A percentile compares a stretch with the other conserved stretches of the same genome.
phyloP scores from a whole-genome alignment of 2,113 vertebrate species.

The Gambusia holbrooki region DNA sequence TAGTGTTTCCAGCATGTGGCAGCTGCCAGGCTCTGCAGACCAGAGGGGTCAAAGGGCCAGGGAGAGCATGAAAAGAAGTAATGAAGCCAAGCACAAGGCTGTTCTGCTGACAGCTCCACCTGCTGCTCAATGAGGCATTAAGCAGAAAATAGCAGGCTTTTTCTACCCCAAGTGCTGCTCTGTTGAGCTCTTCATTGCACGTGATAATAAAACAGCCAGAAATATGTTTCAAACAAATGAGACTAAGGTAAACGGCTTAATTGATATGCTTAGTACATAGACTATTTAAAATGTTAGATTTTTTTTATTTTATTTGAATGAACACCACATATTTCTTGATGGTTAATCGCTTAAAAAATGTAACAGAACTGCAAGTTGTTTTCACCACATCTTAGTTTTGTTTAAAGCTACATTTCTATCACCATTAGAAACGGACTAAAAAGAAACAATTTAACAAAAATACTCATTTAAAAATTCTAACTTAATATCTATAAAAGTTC shows the following conservation, averaged over 20 bases:
- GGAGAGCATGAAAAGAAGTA: neutral
- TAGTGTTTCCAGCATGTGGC: neutral
- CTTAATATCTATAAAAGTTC: too few relatives aligned
- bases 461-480: too few relatives aligned
- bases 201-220: neutral
- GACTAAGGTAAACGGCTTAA: neutral
- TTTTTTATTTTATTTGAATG: neutral
- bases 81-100: neutral
- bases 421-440: neutral
- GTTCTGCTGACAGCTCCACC: conserved; percentile 27
- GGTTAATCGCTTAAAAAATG: neutral
- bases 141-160: neutral
- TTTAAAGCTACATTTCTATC: neutral
- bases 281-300: neutral
- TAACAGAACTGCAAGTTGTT: neutral
- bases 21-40: neutral
- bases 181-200: conserved; percentile 25
- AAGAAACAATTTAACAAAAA: neutral
- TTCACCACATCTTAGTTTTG: neutral
- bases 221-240: neutral
- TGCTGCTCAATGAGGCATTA: conserved; percentile 34
- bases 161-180: neutral
- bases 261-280: neutral
- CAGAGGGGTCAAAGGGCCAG: neutral
- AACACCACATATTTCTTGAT: neutral